Conservation (phyloP, 2,113 vertebrate species). For the Agelaius tricolor region DNA sequence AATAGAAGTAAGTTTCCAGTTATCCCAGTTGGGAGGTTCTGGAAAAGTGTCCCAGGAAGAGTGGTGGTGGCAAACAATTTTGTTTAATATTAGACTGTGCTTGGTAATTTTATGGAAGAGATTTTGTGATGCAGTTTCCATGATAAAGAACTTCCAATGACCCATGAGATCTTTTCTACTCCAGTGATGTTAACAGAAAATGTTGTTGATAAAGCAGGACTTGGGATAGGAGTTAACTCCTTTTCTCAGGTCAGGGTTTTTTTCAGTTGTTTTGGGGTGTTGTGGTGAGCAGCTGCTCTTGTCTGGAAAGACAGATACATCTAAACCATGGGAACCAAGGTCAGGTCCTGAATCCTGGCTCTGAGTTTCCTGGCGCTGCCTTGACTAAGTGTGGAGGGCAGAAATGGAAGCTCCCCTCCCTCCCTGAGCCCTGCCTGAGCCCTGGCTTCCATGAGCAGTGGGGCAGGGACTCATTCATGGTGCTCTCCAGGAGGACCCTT, state of each 20-base stretch:
- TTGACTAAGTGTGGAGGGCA: neutral
- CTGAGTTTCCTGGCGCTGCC: neutral
- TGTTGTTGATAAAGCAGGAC: neutral
- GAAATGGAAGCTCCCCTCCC: neutral
- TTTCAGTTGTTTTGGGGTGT: neutral
- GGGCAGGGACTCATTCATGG: neutral
- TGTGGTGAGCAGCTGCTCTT: neutral
- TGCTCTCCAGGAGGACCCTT: neutral
- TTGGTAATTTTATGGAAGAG: neutral
- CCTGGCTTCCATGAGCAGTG: neutral
- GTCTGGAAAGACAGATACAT: neutral
- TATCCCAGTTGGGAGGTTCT: neutral
- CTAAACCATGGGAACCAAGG: neutral
- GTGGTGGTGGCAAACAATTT: neutral
- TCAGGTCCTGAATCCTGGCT: neutral
- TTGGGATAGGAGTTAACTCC: neutral
- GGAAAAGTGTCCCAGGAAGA: neutral
- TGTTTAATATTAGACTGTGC: neutral
- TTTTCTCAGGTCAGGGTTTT: neutral
- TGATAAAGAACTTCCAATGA: neutral
- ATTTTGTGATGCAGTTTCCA: neutral
- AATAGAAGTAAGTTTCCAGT: neutral
- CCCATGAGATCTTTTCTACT: neutral
- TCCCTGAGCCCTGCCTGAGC: fast-evolving
- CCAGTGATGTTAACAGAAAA: neutral